Base-by-base conservation (phyloP, 1,140 invertebrate genomes). In the Drosophila biarmipes region DNA sequence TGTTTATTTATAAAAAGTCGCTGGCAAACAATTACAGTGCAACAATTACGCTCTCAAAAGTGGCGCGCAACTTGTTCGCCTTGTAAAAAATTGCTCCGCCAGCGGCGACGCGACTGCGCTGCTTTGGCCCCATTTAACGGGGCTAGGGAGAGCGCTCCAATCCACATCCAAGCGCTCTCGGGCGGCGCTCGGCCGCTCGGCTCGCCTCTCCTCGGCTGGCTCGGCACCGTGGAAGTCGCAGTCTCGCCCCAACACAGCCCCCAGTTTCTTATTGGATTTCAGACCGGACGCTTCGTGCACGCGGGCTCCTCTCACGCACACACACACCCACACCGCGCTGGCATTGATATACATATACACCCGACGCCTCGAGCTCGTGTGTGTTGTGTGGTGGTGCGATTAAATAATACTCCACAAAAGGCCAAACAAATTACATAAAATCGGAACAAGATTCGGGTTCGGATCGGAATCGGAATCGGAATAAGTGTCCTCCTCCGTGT, bases 381-480 rank as follows among this genome's bases (percentile, higher is more conserved):
- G 24, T 19, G 53, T 55, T 55, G 61, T 66, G 51, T 59, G 49
- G 48, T 61, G 55, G 61, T 78, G 79, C 74, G 82, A 86, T 87
- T 87, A 89, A 89, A 87, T 87, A 87, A 87, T 87, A 87, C 82
- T 89, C 84, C 82, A 56, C 78, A 78, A 87, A 85, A 86, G 73
- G 82, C 81, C 81, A 85, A 85, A 87, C 69, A 86, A 63, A 69
- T 73, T 71, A 73, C 69, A 82, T 73, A 73, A 58, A 67, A 73
- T 46, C 21, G 21, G 14, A n/a, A n/a, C n/a, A n/a, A n/a, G n/a
- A 64, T 24, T 24, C 24, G 24, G 24, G n/a, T 29, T 29, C 27
- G n/a, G 61, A 72, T 45, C 11, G 21, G 12, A 64, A 57, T 42
- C 10, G 53, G 24, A 64, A 58, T 63, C 66, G 35, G 42, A 49